Percentiles rank a stretch among this genome's conserved stretches.
phyloP scores from a whole-genome alignment of 2,888 invertebrate genomes.

The Cerastis leucographa region DNA sequence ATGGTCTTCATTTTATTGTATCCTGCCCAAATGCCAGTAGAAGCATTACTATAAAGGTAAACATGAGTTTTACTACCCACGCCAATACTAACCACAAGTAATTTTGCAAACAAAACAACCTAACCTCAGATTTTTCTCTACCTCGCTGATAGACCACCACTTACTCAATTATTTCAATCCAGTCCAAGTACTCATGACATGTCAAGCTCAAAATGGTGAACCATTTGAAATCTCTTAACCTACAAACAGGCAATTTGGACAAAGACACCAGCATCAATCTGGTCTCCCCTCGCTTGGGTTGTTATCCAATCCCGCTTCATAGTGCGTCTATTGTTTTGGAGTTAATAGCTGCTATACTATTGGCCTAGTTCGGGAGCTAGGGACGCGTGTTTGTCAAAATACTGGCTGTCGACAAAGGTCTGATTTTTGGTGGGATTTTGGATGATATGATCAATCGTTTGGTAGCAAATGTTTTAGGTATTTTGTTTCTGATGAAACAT shows the following conservation, averaged over 20 bases:
- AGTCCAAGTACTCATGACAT: constrained; percentile 24
- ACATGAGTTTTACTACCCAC: not conserved
- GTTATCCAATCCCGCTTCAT: constrained; percentile 50
- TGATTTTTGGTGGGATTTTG: not conserved
- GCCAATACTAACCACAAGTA: not conserved
- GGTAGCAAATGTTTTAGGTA: not conserved
- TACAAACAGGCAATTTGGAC: constrained; percentile 42
- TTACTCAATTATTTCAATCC: constrained; percentile 46
- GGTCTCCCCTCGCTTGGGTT: constrained; percentile 34
- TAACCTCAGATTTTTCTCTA: not conserved
- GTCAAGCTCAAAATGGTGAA: constrained; percentile 37
- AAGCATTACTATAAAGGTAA: too few species aligned
- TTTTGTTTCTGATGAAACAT: not conserved
- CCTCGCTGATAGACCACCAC: constrained; percentile 3
- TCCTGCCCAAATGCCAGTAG: too few species aligned
- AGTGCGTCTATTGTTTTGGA: constrained; percentile 45
- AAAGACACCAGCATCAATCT: constrained; percentile 55
- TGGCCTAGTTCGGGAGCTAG: constrained; percentile 36
- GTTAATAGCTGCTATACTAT: constrained; percentile 33
- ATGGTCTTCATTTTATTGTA: too few species aligned
- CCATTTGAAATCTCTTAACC: constrained; percentile 55
- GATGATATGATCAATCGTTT: not conserved
- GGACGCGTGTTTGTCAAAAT: constrained; percentile 24
- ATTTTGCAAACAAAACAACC: not conserved
- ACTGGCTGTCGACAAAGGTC: not conserved